phyloP scores from a whole-genome alignment of 1,140 invertebrate genomes.

The Trinorchestia longiramus region DNA sequence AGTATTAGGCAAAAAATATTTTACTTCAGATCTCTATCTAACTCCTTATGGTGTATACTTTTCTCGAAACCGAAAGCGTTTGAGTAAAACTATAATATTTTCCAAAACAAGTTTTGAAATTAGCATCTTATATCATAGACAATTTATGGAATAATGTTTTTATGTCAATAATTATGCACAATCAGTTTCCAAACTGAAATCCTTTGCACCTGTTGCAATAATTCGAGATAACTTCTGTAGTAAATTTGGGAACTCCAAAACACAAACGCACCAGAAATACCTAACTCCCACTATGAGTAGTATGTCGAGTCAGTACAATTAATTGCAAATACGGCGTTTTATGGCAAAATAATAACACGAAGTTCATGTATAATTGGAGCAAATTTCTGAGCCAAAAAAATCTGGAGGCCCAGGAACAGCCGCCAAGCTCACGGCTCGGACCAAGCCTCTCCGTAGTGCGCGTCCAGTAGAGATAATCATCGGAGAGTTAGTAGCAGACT shows the following conservation, averaged over 20 bases:
- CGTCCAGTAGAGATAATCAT: no score
- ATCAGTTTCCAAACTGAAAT: neutral
- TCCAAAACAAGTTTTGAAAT: neutral
- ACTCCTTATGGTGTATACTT: neutral
- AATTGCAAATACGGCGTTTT: neutral
- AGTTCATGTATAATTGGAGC: neutral
- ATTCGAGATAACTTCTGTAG: neutral
- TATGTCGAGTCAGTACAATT: neutral
- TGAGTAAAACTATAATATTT: neutral
- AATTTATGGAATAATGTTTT: neutral
- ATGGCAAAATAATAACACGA: neutral
- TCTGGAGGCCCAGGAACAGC: neutral
- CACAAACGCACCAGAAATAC: neutral
- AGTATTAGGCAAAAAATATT: neutral
- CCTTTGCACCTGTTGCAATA: neutral
- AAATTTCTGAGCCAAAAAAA: no score
- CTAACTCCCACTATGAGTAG: neutral
- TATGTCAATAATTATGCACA: neutral
- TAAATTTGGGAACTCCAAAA: neutral
- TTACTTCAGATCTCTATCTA: neutral
- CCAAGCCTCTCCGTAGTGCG: neutral
- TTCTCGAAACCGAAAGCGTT: neutral
- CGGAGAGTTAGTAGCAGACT: no score
- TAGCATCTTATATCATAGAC: neutral
- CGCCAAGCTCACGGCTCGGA: neutral